Percentiles rank a stretch among this genome's conserved stretches.
phyloP scores from a whole-genome alignment of 2,888 invertebrate species.

The Ophion ellenae region DNA sequence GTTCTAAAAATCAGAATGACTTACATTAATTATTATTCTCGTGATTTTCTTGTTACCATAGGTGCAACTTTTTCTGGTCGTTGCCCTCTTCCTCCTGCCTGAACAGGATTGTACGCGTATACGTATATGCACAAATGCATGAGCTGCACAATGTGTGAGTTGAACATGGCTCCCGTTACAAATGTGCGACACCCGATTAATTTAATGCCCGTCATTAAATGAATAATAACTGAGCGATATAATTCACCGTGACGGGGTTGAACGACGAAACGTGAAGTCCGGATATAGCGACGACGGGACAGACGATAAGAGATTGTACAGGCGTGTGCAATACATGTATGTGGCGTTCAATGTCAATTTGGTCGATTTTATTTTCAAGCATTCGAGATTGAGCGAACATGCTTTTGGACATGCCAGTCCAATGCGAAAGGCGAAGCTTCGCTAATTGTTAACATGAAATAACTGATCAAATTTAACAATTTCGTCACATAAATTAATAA shows the following conservation, averaged over 20 bases:
- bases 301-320: conserved; percentile 52
- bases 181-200: conserved; percentile 60
- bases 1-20: too few relatives aligned
- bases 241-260: conserved; percentile 48
- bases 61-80: not conserved
- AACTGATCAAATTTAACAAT: too few relatives aligned
- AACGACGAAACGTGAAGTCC: conserved; percentile 34
- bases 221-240: conserved; percentile 60
- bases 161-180: conserved; percentile 39
- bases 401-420: too few relatives aligned
- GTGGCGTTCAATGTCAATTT: conserved; percentile 7
- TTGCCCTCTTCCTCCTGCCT: not conserved
- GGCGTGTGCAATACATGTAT: conserved; percentile 19
- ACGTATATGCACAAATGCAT: conserved; percentile 2
- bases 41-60: not conserved
- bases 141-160: conserved; percentile 8
- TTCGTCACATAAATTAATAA: too few relatives aligned
- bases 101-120: not conserved
- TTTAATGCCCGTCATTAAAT: conserved; percentile 62
- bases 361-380: not conserved
- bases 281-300: conserved; percentile 46
- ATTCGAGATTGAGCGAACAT: too few relatives aligned
- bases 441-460: too few relatives aligned
- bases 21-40: not conserved
- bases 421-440: too few relatives aligned